phyloP scores from a whole-genome alignment of 2,888 invertebrate genomes.

The Hypolimnas misippus region DNA sequence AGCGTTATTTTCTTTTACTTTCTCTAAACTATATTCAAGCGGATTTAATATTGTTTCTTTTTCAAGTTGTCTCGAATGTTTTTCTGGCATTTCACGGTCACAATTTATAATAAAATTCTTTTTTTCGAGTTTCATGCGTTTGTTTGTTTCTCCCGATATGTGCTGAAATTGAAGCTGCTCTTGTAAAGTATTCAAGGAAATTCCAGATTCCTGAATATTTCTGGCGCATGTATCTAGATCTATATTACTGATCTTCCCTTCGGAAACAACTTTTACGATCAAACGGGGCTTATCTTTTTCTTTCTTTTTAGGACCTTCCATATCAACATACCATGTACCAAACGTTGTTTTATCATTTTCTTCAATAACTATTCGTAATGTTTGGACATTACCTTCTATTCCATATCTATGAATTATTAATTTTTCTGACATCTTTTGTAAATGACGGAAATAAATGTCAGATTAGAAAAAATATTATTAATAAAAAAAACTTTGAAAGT shows the following conservation, averaged over 20 bases:
- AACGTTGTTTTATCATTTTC: constrained; percentile 60
- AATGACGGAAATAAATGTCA: constrained; percentile 15
- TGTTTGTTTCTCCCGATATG: not conserved
- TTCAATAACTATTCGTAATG: constrained; percentile 63
- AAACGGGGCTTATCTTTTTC: constrained; percentile 63
- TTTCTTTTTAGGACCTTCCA: constrained; percentile 56
- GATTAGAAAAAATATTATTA: constrained; percentile 9
- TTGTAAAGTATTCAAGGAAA: constrained; percentile 33
- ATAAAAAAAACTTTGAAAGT: not conserved
- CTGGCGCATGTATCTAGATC: constrained; percentile 69
- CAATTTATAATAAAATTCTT: not conserved
- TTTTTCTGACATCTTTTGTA: constrained; percentile 72
- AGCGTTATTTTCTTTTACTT: constrained; percentile 77
- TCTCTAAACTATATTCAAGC: constrained; percentile 73
- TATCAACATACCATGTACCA: constrained; percentile 68
- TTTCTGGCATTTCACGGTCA: constrained; percentile 8
- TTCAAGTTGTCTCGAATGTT: not conserved
- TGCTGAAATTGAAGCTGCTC: constrained; percentile 14
- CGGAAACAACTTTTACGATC: constrained; percentile 70
- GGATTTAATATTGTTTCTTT: constrained; percentile 49
- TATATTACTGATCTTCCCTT: constrained; percentile 57
- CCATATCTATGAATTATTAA: constrained; percentile 76
- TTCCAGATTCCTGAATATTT: constrained; percentile 49
- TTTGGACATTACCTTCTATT: constrained; percentile 65
- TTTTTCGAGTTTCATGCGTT: not conserved